Base-by-base conservation (phyloP, 2,888 invertebrate genomes). In the Lomographa bimaculata region DNA sequence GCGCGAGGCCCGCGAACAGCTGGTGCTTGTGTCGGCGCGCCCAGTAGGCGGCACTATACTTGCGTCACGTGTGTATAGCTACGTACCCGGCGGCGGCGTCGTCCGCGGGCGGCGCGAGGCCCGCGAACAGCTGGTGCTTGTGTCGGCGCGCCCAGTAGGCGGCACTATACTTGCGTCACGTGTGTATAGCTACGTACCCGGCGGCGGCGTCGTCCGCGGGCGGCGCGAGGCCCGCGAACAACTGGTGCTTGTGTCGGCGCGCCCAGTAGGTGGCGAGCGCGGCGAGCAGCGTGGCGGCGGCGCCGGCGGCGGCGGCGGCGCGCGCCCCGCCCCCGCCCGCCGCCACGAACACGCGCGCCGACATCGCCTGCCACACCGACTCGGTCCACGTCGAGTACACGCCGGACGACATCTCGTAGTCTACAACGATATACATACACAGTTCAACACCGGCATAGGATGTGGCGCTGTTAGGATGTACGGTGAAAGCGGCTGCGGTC, bases 361-460 rank as follows among this genome's bases (percentile, higher is more conserved):
- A 92, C 57, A 96, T 90, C 36, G 91, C 86, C 37, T 90, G 86
- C 96, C 97, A 97, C 21, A 95, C 92, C 0, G 96, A 96, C 89
- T 97, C 97, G 8, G 96, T 93, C 97, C 97, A 97, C 5, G 96
- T 93, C 2, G 97, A 96, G 76, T 94, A 97, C 57, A 90, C 54
- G 6, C 94, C 93, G 0, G 95, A 95, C 8, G 90, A 82, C 92
- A 94, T 93, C 66, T 96, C 91, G 67, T 96, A 96, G 63, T 91
- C 95, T 95, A 50, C 5, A 3, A n/a, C n/a, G n/a, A n/a, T n/a
- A n/a, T n/a, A n/a, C n/a, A n/a, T n/a, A n/a, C n/a, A n/a, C n/a
- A n/a, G n/a, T n/a, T n/a, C n/a, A n/a, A n/a, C n/a, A n/a, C n/a
- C n/a, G n/a, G n/a, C n/a, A n/a, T n/a, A n/a, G n/a, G n/a, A n/a